Evolutionary conservation across 2,888 invertebrate species (phyloP), one percentile per base, ranked within the genome.

Genomic region (Lepidocyrtoides sp.): DNA sequence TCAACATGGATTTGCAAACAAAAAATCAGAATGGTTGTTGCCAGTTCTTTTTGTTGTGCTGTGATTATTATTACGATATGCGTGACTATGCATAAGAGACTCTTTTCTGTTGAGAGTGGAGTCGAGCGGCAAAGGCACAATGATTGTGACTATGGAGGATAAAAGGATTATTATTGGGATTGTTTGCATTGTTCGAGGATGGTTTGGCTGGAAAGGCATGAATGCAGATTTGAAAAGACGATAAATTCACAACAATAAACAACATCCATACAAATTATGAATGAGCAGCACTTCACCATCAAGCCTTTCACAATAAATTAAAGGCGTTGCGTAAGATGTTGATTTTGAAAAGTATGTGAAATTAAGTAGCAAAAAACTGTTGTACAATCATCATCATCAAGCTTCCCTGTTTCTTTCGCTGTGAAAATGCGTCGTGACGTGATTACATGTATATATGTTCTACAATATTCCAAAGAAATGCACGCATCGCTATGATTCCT

Each of bases 1-100:
- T 81, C 81, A 81, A 81, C 81, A 81, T 81, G 60, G 81, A 81
- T 81, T 81, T 81, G 81, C 81, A 81, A 81, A 81, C 81, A 57
- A 60, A 81, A 75, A 60, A 81, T 60, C 57, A 57, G 17, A 60
- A 60, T 81, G 41, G 81, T 60, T 60, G 57, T 81, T 81, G 57
- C 8, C n/a, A 36, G 20, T 60, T 60, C 14, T 60, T 60, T 60
- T 60, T 81, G 77, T 54, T 79, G 57, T 41, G 57, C n/a, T 63
- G 17, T 54, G 60, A 1, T 36, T 36, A 72, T 41, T 41, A 72
- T 79, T 79, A 29, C 36, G 29, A 54, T n/a, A n/a, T 26, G 51
- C 77, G 29, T 77, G 77, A 77, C 77, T 51, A 51, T 51, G 77
- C 77, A 77, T 77, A 54, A 51, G 17, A 8, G 29, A 8, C 2